These are phyloP conservation scores for Apocrypta bakeri DNA, from an alignment of 1,140 invertebrate genomes.

Conservation along the genomic window DNA sequence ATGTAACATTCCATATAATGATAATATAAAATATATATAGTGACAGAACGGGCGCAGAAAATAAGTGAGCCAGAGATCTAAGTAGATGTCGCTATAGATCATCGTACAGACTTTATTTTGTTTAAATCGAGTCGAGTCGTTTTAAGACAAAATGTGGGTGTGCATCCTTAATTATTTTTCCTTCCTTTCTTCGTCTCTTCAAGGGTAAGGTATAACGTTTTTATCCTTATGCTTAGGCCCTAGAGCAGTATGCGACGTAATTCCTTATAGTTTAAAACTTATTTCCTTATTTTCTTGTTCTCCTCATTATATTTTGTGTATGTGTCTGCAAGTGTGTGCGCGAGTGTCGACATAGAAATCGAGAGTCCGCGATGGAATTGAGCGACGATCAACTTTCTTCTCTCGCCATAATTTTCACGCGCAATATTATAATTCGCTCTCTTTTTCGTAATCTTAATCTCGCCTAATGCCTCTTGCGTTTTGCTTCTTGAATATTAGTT, in stretches of 20 bases:
- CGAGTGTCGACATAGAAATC: constrained; percentile 52
- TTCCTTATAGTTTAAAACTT: constrained; percentile 39
- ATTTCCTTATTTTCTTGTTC: constrained; percentile 4
- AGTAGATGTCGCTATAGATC: constrained; percentile 53
- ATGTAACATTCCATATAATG: neutral
- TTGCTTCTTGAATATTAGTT: neutral
- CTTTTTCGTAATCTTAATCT: constrained; percentile 27
- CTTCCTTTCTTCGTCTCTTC: constrained; percentile 37
- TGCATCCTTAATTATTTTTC: constrained; percentile 4
- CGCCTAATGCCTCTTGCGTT: neutral
- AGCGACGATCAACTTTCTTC: constrained; percentile 45
- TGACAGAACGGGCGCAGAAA: constrained; percentile 8
- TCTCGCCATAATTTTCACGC: constrained; percentile 30
- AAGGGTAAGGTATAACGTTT: constrained; percentile 54
- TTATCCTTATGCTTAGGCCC: constrained; percentile 58
- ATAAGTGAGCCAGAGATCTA: constrained; percentile 48
- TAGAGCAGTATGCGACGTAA: constrained; percentile 56
- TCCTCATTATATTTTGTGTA: constrained; percentile 17
- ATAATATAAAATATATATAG: neutral
- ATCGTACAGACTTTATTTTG: constrained; percentile 55
- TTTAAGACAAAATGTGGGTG: constrained; percentile 52
- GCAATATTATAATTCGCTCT: constrained; percentile 28
- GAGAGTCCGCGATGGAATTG: constrained; percentile 53
- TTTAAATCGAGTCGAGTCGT: constrained; percentile 41
- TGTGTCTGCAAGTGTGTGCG: no score